Evolutionary conservation across 2,113 vertebrate species (phyloP).

Genomic region (Alethe castanea): DNA sequence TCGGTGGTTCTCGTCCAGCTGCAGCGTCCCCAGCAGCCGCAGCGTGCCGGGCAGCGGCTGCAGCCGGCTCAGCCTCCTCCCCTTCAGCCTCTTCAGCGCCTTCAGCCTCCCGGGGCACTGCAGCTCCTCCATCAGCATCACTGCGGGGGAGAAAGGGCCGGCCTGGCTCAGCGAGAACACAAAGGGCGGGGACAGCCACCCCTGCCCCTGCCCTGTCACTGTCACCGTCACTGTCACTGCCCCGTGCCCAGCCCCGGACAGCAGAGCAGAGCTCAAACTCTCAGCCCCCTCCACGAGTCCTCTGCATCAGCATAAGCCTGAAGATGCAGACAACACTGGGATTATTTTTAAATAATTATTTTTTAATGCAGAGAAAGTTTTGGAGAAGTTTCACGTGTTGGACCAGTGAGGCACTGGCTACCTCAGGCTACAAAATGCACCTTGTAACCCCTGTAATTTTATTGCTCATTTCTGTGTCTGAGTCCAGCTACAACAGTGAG

Average conservation of each 20-base stretch:
- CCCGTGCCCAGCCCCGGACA: background rate
- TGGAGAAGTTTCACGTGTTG: background rate
- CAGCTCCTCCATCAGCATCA: conserved; percentile 79
- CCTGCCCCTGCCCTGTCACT: too few species aligned
- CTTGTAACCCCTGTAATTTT: background rate
- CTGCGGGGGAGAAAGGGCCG: conserved; percentile 5
- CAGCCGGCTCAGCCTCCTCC: conserved; percentile 77
- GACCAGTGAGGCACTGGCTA: background rate
- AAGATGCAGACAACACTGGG: background rate
- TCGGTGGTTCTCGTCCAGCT: conserved; percentile 82
- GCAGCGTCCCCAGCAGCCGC: conserved; percentile 79
- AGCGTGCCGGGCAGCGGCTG: conserved; percentile 84
- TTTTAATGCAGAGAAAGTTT: background rate
- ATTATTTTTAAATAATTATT: background rate
- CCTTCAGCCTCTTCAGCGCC: conserved; percentile 79
- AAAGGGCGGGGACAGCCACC: too few species aligned
- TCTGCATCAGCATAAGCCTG: background rate
- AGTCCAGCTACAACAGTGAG: background rate
- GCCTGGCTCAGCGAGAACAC: too few species aligned
- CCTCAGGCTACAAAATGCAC: background rate
- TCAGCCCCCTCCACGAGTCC: background rate
- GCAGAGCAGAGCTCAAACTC: background rate
- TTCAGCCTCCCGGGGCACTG: conserved; percentile 73
- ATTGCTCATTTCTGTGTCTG: background rate
- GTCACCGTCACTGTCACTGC: background rate